Percentiles rank a stretch among this genome's conserved stretches.
Evolutionary conservation across 2,113 vertebrate species (phyloP).

Genomic region (Caretta caretta): DNA sequence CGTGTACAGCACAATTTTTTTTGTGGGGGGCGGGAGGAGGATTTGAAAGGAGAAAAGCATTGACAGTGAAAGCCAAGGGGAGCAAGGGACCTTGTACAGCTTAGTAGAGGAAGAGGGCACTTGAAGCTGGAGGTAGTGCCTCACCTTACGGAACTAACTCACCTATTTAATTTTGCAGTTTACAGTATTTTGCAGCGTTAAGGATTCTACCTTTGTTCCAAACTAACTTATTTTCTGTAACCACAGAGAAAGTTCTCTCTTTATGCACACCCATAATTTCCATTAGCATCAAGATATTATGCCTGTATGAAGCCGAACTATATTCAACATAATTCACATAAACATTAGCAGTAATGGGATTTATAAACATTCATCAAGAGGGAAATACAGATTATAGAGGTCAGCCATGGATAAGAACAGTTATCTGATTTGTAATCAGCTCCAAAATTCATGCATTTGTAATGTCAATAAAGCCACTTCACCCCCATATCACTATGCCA

Average conservation of each 20-base stretch:
- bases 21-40: neutral
- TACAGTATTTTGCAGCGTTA: neutral
- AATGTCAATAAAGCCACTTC: neutral
- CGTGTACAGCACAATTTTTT: neutral
- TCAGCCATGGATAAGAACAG: neutral
- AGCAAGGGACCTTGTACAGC: neutral
- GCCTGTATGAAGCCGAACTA: neutral
- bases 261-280: neutral
- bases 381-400: neutral
- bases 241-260: neutral
- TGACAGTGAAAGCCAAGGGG: neutral
- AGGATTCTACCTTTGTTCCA: neutral
- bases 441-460: neutral
- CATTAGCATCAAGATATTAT: neutral
- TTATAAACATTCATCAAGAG: neutral
- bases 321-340: neutral
- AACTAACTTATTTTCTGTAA: neutral
- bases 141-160: neutral
- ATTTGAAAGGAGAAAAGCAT: neutral
- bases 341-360: neutral
- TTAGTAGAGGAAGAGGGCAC: neutral
- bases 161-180: neutral
- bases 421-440: neutral
- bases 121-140: neutral
- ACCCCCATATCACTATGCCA: neutral